phyloP scores from a whole-genome alignment of 2,888 invertebrate genomes.

The Acanthosepion pharaonis region DNA sequence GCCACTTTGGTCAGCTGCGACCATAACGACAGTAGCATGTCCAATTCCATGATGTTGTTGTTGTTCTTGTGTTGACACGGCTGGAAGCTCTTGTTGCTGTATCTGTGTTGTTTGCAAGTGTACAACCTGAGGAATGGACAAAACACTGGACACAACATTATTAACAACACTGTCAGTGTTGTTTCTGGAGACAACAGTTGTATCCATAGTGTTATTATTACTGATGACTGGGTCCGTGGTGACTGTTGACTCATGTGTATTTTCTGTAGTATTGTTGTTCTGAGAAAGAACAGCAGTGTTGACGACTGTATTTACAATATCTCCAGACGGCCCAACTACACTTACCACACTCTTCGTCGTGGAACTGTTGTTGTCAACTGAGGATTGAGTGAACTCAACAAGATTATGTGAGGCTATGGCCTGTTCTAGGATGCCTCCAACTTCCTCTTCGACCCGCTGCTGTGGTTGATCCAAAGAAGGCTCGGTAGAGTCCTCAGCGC shows the following conservation, averaged over 20 bases:
- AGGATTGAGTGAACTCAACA: neutral
- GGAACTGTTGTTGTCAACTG: constrained; percentile 39
- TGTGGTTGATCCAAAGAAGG: neutral
- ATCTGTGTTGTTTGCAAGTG: constrained; percentile 25
- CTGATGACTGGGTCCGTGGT: neutral
- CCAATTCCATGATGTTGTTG: constrained; percentile 14
- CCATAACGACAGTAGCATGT: constrained; percentile 6
- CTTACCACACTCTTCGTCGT: constrained; percentile 41
- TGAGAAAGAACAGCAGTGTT: neutral
- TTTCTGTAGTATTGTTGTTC: neutral
- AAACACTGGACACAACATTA: constrained; percentile 25
- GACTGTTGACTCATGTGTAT: neutral
- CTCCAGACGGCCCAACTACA: constrained; percentile 37
- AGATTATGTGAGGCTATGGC: constrained; percentile 1
- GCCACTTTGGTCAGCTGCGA: neutral
- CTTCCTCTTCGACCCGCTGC: neutral
- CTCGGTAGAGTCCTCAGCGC: constrained; percentile 12
- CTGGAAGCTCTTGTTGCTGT: constrained; percentile 10
- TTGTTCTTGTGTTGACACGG: constrained; percentile 14
- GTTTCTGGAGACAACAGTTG: neutral
- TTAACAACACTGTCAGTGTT: neutral
- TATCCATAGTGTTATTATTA: neutral
- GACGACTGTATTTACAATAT: constrained; percentile 43
- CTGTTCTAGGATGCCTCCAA: constrained; percentile 36
- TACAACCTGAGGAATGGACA: constrained; percentile 40